These are phyloP conservation scores for Strix aluco DNA, from an alignment of 2,113 vertebrate genomes.

Conservation along the genomic window DNA sequence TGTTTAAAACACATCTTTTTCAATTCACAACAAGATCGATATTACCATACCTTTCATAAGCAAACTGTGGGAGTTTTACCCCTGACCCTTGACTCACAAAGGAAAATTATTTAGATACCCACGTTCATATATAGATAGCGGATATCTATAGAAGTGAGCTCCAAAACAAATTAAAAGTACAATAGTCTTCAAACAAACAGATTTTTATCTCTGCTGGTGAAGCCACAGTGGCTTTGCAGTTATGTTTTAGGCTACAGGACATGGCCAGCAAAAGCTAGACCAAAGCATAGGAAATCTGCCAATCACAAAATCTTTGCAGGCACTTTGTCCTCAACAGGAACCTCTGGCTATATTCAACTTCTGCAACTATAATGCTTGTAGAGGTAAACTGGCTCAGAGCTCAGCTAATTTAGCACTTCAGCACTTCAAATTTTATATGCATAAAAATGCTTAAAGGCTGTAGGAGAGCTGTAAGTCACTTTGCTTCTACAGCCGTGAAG, in stretches of 20 bases:
- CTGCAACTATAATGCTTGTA: not conserved
- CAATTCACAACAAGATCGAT: not conserved
- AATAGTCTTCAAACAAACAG: not conserved
- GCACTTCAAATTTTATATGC: not conserved
- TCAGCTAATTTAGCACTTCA: constrained; percentile 35
- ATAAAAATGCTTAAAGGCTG: constrained; percentile 6
- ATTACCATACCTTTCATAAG: not conserved
- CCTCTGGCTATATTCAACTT: not conserved
- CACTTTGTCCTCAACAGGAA: not conserved
- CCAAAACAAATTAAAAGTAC: not conserved
- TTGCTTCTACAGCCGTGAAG: not conserved
- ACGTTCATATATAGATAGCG: not conserved
- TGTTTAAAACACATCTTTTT: not conserved
- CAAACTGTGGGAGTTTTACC: not conserved
- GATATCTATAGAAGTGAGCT: not conserved
- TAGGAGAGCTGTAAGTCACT: constrained; percentile 35
- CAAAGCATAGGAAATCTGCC: not conserved
- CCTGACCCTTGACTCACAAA: not conserved
- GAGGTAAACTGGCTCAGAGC: constrained; percentile 29
- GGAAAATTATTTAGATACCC: not conserved
- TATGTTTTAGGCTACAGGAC: not conserved
- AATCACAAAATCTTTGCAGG: not conserved
- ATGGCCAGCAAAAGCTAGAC: not conserved
- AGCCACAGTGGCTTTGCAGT: not conserved
- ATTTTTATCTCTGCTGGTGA: not conserved